Conservation (phyloP, 37 sponge, comb jelly and placozoan genomes). For the Theonella swinhoei region DNA sequence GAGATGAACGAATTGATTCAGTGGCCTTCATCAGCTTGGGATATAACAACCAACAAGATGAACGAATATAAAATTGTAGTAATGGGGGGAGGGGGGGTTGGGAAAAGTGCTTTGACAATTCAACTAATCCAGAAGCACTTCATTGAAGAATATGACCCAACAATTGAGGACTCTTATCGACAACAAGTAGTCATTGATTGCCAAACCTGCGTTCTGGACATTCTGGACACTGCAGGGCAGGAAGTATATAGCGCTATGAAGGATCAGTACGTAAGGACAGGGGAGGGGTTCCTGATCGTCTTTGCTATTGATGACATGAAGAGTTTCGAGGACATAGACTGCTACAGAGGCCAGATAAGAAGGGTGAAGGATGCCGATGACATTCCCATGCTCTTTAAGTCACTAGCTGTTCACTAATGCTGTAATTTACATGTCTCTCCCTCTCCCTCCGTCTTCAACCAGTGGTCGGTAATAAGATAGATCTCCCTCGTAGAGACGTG, state of each 20-base stretch:
- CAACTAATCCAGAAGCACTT: slow-evolving; percentile 96
- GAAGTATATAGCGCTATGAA: slow-evolving; percentile 97
- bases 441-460: neutral
- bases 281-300: slow-evolving; percentile 95
- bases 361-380: slow-evolving; percentile 94
- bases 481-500: slow-evolving; percentile 91
- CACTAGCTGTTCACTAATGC: neutral
- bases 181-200: slow-evolving; percentile 76
- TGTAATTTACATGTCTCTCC: too few relatives aligned
- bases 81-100: slow-evolving; percentile 99
- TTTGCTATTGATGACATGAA: slow-evolving; percentile 95
- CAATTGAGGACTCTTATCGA: slow-evolving; percentile 74
- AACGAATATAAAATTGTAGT: too few relatives aligned
- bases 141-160: slow-evolving; percentile 76
- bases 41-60: too few relatives aligned
- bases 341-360: slow-evolving; percentile 90
- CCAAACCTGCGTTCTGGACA: slow-evolving; percentile 84
- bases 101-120: slow-evolving; percentile 97
- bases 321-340: slow-evolving; percentile 93
- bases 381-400: slow-evolving; percentile 95
- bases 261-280: slow-evolving; percentile 98
- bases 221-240: slow-evolving; percentile 94
- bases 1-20: too few relatives aligned
- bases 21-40: too few relatives aligned
- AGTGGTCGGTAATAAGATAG: slow-evolving; percentile 97